Evolutionary conservation across 2,797 vertebrate genomes (phyloP), one percentile per base, ranked within the genome.

Genomic region (Chromobotia macracanthus): DNA sequence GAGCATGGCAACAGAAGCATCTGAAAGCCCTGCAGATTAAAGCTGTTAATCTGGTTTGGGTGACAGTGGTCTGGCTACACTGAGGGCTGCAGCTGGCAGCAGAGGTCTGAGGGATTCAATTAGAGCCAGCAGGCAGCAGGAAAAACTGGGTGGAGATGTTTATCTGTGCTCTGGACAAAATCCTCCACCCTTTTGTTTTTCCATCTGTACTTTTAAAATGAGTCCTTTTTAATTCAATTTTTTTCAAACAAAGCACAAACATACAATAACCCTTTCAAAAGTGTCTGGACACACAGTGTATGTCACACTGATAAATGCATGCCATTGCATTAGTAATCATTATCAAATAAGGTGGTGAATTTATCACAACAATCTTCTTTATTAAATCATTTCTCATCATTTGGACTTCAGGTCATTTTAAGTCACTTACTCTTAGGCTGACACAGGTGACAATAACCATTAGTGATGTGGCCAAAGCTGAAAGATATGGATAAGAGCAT

Each of bases 41-140:
- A 71, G 21, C 31, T 5, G 77, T 79, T 79, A 65, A 79, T 79
- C 77, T 79, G 77, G 77, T 79, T 79, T 79, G 77, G 76, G 50
- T 79, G 77, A 79, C 77, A 79, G 77, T 72, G 69, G 69, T 79
- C 77, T 79, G 77, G 77, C 77, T 72, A 72, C 58, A 65, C 77
- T 64, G 58, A 72, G 21, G 69, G n/a, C 60, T 79, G 69, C 77
- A 79, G 69, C 77, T 79, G 50, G 69, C 69, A 79, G 58, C 68
- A 79, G 46, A 79, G 77, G 35, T 53, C 77, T 65, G 21, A 56
- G 48, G 60, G 77, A 79, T 79, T 79, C 18, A 56, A 72, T 72
- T 66, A 79, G 60, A 79, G 56, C 15, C 68, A 82, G 64, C 56
- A 69, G 56, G 19, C 68, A 82, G 64, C 56, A 69, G 53, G 53